Conservation (phyloP, 2,888 invertebrate genomes). For the Linnaemya vulpina region DNA sequence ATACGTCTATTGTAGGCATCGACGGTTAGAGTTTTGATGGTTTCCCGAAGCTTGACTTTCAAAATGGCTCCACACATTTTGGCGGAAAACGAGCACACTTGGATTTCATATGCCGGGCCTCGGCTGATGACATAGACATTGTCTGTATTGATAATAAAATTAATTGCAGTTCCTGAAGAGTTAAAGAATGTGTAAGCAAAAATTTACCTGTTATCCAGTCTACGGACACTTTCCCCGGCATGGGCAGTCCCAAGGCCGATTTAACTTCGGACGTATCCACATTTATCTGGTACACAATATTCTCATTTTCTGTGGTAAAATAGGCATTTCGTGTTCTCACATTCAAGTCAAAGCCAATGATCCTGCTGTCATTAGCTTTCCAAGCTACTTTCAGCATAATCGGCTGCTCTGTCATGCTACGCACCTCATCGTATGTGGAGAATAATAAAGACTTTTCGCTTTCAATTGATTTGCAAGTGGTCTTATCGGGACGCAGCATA, state of each 20-base stretch:
- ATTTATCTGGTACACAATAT: slow-evolving; percentile 82
- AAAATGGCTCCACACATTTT: slow-evolving; percentile 85
- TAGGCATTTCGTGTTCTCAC: slow-evolving; percentile 83
- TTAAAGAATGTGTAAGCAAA: neutral
- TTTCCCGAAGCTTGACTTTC: slow-evolving; percentile 83
- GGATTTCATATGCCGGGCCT: slow-evolving; percentile 80
- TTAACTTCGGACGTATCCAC: slow-evolving; percentile 79
- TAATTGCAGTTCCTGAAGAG: neutral
- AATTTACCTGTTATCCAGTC: slow-evolving; percentile 88
- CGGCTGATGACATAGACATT: slow-evolving; percentile 88
- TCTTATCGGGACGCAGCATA: slow-evolving; percentile 85
- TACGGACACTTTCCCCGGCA: slow-evolving; percentile 85
- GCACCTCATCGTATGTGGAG: slow-evolving; percentile 85
- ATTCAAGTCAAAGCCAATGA: slow-evolving; percentile 85
- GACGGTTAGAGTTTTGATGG: slow-evolving; percentile 86
- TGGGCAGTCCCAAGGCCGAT: slow-evolving; percentile 80
- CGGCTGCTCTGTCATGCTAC: slow-evolving; percentile 83
- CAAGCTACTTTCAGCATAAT: slow-evolving; percentile 80
- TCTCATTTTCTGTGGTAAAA: slow-evolving; percentile 83
- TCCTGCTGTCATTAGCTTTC: slow-evolving; percentile 83
- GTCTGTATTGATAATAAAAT: slow-evolving; percentile 61
- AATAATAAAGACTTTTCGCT: slow-evolving; percentile 85
- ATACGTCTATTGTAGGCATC: slow-evolving; percentile 86
- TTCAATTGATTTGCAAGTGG: slow-evolving; percentile 87
- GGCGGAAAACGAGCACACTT: slow-evolving; percentile 85